A percentile compares a stretch with the other conserved stretches of the same genome.
phyloP scores from a whole-genome alignment of 2,113 vertebrate genomes.

The Micronisus gabar region DNA sequence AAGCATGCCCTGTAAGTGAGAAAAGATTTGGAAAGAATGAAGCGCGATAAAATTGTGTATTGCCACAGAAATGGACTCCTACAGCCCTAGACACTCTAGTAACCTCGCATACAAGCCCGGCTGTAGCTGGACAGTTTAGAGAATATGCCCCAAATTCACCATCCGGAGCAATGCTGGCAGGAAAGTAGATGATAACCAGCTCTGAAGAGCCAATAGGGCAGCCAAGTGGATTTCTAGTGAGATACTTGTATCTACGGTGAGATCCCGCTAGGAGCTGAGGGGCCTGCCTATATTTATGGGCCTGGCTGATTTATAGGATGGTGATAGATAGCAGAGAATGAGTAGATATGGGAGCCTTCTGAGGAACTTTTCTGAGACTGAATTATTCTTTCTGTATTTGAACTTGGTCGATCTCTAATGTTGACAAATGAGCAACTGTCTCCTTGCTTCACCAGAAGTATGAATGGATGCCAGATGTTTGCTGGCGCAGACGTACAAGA shows the following conservation, averaged over 20 bases:
- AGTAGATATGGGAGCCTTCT: not conserved
- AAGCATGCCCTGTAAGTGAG: not conserved
- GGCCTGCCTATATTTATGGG: not conserved
- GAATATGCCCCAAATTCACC: not conserved
- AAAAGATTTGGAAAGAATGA: not conserved
- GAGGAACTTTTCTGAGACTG: not conserved
- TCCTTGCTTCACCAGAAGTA: not conserved
- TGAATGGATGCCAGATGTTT: not conserved
- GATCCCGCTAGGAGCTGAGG: not conserved
- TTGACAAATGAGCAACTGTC: not conserved
- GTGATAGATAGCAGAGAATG: not conserved
- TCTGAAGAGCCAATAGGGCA: not conserved
- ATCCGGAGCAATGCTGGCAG: not conserved
- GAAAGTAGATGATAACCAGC: not conserved
- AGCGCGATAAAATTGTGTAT: accelerated
- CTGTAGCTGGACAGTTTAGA: not conserved
- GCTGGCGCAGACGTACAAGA: not conserved
- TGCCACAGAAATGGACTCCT: not conserved
- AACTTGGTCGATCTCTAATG: not conserved
- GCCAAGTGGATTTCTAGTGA: not conserved
- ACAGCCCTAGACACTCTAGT: not conserved
- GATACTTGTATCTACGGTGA: not conserved
- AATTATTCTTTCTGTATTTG: not conserved
- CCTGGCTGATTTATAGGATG: not conserved
- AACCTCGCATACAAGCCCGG: not conserved